Evolutionary conservation across 2,113 vertebrate species (phyloP), one percentile per base, ranked within the genome.

Genomic region (Recurvirostra avosetta): DNA sequence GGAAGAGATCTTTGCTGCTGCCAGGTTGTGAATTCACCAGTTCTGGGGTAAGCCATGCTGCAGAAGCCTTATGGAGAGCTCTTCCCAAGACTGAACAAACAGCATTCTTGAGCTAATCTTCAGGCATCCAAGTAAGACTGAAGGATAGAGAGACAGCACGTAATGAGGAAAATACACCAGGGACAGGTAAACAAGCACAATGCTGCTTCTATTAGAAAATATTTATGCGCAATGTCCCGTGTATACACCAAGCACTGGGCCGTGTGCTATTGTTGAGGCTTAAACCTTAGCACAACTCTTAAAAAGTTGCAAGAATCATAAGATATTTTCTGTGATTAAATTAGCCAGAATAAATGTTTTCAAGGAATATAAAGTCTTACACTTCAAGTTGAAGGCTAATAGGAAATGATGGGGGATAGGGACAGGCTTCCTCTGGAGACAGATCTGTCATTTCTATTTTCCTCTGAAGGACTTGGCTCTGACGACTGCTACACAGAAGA

Each of bases 381-480:
- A 29, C 25, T 17, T 91, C 53, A 73, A 76, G 50, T 8, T 77
- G 70, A 86, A 94, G 86, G 63, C 55, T 22, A 61, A 17, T 21
- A 76, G 72, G 82, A 45, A 21, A 53, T 1, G 10, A n/a, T 22
- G 50, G 38, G 62, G 63, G 66, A 49, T 6, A 34, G 45, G 86
- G 29, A n/a, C 38, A 59, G 76, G 65, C 53, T 58, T 90, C 78
- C n/a, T 53, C 68, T 62, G 53, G 68, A 62, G 71, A 67, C 61
- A 85, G 77, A 73, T 30, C 18, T 95, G 82, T 68, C 43, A 2
- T 7, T 58, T 79, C 1, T 82, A 15, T 68, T 86, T 95, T 85
- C 65, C 83, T 90, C 77, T 85, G 86, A 94, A 94, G 88, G 90
- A 83, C 40, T 77, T 83, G 55, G 63, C 78, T 75, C 72, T 83